Evolutionary conservation across 23 tunicate species (phyloP), one percentile per base, ranked within the genome.

Genomic region (Corella eumyota): DNA sequence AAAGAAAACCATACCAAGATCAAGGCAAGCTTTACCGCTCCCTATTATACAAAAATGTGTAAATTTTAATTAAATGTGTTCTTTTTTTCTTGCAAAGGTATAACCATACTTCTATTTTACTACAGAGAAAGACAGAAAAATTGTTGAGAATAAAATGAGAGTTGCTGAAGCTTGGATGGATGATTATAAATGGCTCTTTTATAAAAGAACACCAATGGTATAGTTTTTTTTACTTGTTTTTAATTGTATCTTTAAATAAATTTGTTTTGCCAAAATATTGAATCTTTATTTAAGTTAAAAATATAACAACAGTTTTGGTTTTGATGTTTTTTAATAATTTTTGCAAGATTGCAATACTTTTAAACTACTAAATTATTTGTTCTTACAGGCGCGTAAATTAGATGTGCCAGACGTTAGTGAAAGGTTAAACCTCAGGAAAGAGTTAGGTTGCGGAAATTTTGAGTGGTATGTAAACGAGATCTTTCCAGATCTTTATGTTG

Each of bases 121-220:
- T n/a, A n/a, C n/a, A n/a, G n/a, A n/a, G n/a, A n/a, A n/a, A n/a
- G n/a, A n/a, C n/a, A n/a, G n/a, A n/a, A 37, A 50, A 4, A 30
- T 32, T 11, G 34, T 79, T n/a, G 20, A 32, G 38, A 79, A 79
- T 50, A 79, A 79, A 37, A 79, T 79, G 72, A 71, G 56, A 26
- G 62, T 79, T 3, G 88, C 88, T 4, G 88, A 79, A 32, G 50
- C 68, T 17, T 85, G 95, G 95, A 85, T 85, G 95, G 85, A 71
- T 5, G 85, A 85, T 1, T 77, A 85, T 45, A 85, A 85, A 54
- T 77, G 83, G 78, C 62, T 85, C 72, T 85, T 85, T 33, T 85
- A 85, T 35, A 64, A 77, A 5, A 62, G 83, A 64, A 77, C 83
- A 22, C 95, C 85, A 1, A 63, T 28, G 35, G 78, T 77, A 58